Evolutionary conservation across 2,113 vertebrate genomes (phyloP).

Genomic region (Sinocyclocheilus anshuiensis): DNA sequence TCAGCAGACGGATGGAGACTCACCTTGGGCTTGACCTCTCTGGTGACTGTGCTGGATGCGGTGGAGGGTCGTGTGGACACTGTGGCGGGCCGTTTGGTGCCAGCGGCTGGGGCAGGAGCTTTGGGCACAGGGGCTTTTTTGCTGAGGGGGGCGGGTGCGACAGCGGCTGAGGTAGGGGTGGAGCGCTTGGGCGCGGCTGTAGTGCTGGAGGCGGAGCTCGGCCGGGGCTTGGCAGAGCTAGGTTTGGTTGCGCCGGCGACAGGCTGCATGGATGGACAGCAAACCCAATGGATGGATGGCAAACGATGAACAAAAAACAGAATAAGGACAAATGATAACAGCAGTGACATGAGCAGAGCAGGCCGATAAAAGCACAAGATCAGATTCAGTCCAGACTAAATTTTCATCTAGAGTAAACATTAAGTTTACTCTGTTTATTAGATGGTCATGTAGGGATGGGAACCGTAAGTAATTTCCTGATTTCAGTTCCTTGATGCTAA

Average conservation of each 20-base stretch:
- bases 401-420: conserved; percentile 27
- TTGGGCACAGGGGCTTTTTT: conserved; percentile 82
- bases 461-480: not conserved
- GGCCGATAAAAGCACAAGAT: conserved; percentile 48
- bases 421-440: not conserved
- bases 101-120: conserved; percentile 65
- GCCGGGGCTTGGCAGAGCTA: conserved; percentile 76
- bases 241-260: conserved; percentile 75
- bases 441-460: not conserved
- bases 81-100: conserved; percentile 68
- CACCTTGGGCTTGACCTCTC: conserved; percentile 85
- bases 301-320: conserved; percentile 47
- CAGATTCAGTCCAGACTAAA: no score
- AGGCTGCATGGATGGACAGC: conserved; percentile 72
- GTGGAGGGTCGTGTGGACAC: conserved; percentile 61
- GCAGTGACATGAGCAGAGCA: conserved; percentile 57
- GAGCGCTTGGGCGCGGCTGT: conserved; percentile 75
- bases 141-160: conserved; percentile 67
- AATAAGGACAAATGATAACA: conserved; percentile 60
- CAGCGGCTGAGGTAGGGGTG: conserved; percentile 61
- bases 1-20: conserved; percentile 57
- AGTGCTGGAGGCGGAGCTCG: conserved; percentile 58
- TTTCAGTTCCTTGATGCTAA: not conserved
- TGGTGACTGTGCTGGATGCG: conserved; percentile 58
- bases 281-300: conserved; percentile 67